phyloP scores from a whole-genome alignment of 2,888 invertebrate genomes.

The Morinoia aosen region DNA sequence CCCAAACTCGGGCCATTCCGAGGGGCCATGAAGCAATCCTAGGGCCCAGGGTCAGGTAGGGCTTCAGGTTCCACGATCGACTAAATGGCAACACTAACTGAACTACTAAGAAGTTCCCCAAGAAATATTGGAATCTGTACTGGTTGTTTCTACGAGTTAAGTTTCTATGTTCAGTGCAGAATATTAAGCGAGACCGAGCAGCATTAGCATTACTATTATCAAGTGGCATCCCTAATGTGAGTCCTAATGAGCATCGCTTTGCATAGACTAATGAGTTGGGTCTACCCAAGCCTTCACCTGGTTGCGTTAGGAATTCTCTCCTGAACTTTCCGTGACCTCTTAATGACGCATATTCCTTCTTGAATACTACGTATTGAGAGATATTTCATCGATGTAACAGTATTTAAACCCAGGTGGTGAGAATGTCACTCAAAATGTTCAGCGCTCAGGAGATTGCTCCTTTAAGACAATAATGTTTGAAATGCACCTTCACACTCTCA shows the following conservation, averaged over 20 bases:
- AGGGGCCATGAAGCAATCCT: background rate
- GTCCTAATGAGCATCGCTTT: slow-evolving; percentile 18
- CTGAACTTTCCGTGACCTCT: background rate
- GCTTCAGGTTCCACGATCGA: background rate
- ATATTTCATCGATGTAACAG: background rate
- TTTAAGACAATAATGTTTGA: background rate
- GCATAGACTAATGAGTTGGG: slow-evolving; percentile 28
- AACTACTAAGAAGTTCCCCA: background rate
- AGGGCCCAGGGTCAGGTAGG: background rate
- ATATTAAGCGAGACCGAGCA: background rate
- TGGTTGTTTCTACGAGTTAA: background rate
- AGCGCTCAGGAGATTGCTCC: background rate
- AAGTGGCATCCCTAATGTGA: background rate
- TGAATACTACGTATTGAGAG: background rate
- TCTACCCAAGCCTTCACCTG: background rate
- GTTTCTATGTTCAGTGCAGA: background rate
- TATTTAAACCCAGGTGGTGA: background rate
- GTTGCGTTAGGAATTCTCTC: background rate
- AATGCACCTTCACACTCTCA: background rate
- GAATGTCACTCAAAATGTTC: background rate
- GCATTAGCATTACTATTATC: slow-evolving; percentile 25
- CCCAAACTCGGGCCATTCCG: background rate
- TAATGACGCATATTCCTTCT: background rate
- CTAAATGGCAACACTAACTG: background rate
- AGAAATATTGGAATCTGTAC: background rate